Evolutionary conservation across 92 coral and sea anemone genomes (phyloP).

Genomic region (Parazoanthus darwini): DNA sequence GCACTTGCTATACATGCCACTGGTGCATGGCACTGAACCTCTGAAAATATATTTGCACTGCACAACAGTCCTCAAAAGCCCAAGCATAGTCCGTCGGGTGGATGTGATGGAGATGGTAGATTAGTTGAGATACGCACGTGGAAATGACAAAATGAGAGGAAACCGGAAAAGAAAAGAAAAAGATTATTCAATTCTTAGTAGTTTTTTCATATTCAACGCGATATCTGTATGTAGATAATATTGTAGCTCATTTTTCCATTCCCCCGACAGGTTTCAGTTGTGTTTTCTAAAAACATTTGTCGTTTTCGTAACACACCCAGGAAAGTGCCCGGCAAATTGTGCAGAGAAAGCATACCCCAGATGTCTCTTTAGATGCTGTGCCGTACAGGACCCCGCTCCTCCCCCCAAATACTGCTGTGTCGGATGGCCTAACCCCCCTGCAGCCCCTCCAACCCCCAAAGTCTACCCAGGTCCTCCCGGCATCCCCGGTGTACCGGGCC

Average conservation of each 20-base stretch:
- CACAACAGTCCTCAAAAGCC: no score
- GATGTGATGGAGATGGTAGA: no score
- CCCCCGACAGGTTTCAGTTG: neutral
- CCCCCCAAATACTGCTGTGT: constrained; percentile 44
- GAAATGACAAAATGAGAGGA: no score
- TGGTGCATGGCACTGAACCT: no score
- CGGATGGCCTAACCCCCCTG: constrained; percentile 40
- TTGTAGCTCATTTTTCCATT: neutral
- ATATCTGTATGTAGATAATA: no score
- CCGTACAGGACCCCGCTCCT: constrained; percentile 32
- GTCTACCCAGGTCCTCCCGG: constrained; percentile 33
- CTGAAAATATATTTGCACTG: no score
- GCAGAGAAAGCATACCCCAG: constrained; percentile 35
- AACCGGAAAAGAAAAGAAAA: no score
- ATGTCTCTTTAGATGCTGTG: constrained; percentile 35
- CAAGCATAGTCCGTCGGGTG: no score
- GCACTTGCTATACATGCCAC: no score
- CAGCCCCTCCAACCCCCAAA: constrained; percentile 32
- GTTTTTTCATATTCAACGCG: neutral
- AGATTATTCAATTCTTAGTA: no score
- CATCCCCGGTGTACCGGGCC: constrained; percentile 12
- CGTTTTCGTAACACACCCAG: neutral
- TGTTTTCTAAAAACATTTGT: neutral
- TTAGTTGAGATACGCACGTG: no score
- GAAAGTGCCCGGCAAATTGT: constrained; percentile 28